Conservation (phyloP, 2,797 vertebrate species). For the Poliocrania exsul region DNA sequence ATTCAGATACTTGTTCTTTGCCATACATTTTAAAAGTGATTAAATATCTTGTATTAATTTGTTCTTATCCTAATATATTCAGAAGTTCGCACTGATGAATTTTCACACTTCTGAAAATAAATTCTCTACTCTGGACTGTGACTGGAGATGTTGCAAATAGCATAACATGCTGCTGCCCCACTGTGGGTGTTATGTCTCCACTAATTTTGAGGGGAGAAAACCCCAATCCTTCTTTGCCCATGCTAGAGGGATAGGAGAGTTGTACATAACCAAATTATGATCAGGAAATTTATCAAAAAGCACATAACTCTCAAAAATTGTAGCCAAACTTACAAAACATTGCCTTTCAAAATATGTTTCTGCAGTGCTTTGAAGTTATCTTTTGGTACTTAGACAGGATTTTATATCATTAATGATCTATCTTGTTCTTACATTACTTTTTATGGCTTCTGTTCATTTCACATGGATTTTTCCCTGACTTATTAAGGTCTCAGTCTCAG, state of each 20-base stretch:
- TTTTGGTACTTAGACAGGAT: background rate
- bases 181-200: background rate
- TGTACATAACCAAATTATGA: background rate
- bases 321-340: background rate
- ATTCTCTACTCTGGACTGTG: background rate
- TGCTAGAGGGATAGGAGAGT: background rate
- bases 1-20: background rate
- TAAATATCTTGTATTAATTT: background rate
- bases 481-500: conserved; percentile 34
- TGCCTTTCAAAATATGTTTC: background rate
- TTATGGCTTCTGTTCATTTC: conserved; percentile 30
- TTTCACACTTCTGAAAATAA: background rate
- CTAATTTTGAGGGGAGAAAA: background rate
- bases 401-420: conserved; percentile 41
- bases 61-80: background rate
- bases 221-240: background rate
- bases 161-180: background rate
- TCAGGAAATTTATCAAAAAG: background rate
- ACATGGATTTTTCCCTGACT: conserved; percentile 54
- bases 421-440: conserved; percentile 36
- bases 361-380: background rate
- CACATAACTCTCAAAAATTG: background rate
- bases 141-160: background rate
- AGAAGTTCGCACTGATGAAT: background rate
- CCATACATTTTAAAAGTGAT: background rate